Evolutionary conservation across 2,797 vertebrate genomes (phyloP).

Genomic region (Tenualosa thibaudeaui): DNA sequence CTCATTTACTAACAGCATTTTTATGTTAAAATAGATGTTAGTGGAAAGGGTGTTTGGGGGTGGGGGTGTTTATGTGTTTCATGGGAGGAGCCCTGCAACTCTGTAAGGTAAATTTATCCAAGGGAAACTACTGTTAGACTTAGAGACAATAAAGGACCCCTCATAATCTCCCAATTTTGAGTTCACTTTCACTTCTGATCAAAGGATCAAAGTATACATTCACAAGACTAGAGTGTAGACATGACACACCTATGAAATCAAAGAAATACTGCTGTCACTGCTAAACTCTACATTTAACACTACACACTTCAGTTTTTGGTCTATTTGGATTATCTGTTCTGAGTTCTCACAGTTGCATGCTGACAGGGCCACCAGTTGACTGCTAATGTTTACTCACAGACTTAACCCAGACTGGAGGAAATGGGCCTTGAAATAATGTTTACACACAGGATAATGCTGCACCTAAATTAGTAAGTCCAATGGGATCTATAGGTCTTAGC

Average conservation of each 20-base stretch:
- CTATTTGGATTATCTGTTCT: background rate
- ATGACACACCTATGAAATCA: background rate
- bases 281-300: background rate
- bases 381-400: slow-evolving; percentile 36
- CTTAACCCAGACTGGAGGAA: slow-evolving; percentile 44
- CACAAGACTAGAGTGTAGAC: background rate
- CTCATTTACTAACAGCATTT: slow-evolving; percentile 62
- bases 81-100: background rate
- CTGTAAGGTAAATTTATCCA: slow-evolving; percentile 26
- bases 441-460: slow-evolving; percentile 36
- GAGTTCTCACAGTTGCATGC: slow-evolving; percentile 17
- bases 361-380: slow-evolving; percentile 34
- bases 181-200: background rate
- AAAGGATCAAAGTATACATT: background rate
- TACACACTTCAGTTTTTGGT: slow-evolving; percentile 1
- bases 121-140: slow-evolving; percentile 27
- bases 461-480: slow-evolving; percentile 2
- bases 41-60: slow-evolving; percentile 33
- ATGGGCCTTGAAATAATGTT: slow-evolving; percentile 40
- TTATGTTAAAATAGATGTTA: slow-evolving; percentile 47
- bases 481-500: background rate
- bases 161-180: background rate
- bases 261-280: background rate
- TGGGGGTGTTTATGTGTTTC: background rate
- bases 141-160: background rate